Evolutionary conservation across 2,888 invertebrate genomes (phyloP).

Genomic region (Laothoe populi): DNA sequence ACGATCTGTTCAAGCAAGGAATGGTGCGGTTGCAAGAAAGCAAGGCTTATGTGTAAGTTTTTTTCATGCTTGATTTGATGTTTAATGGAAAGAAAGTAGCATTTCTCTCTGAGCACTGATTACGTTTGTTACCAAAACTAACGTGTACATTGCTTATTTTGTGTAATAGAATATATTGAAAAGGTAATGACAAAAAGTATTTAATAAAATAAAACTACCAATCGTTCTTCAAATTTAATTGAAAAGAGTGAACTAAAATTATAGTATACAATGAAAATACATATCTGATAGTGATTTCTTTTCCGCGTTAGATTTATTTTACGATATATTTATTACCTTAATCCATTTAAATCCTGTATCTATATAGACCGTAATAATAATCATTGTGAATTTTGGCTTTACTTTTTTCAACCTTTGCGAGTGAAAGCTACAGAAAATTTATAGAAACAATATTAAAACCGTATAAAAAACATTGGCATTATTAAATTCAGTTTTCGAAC

Average conservation of each 20-base stretch:
- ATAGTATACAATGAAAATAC: too few relatives aligned
- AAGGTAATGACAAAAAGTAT: too few relatives aligned
- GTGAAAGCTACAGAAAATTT: background rate
- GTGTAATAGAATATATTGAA: too few relatives aligned
- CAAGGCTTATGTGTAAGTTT: constrained; percentile 80
- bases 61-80: constrained; percentile 27
- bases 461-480: too few relatives aligned
- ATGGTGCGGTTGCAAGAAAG: constrained; percentile 70
- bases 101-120: background rate
- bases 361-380: too few relatives aligned
- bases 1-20: constrained; percentile 65
- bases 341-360: background rate
- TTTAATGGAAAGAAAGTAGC: background rate
- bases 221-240: too few relatives aligned
- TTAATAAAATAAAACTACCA: too few relatives aligned
- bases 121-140: background rate
- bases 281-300: too few relatives aligned
- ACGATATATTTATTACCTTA: background rate
- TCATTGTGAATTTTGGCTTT: background rate
- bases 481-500: too few relatives aligned
- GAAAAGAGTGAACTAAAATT: too few relatives aligned
- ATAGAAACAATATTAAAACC: too few relatives aligned
- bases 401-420: background rate
- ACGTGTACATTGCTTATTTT: background rate
- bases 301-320: background rate